Conservation (phyloP, 2,797 vertebrate species). For the Meda fulgida region DNA sequence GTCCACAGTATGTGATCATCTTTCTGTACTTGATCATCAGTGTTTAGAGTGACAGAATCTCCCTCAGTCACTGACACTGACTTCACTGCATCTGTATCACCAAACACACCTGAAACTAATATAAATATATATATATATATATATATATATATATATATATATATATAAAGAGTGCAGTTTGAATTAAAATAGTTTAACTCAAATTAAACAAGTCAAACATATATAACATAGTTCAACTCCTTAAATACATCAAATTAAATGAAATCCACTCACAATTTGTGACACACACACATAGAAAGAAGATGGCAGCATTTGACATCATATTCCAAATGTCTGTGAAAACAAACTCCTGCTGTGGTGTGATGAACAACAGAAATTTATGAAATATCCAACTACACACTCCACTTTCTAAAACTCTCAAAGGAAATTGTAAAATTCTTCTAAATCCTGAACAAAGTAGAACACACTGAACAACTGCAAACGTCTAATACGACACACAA, state of each 20-base stretch:
- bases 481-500: too few relatives aligned
- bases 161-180: background rate
- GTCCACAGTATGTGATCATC: background rate
- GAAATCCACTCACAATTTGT: background rate
- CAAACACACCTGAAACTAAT: background rate
- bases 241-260: background rate
- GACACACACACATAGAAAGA: background rate
- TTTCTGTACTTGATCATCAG: background rate
- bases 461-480: background rate
- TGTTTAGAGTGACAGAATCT: background rate
- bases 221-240: background rate
- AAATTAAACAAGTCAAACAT: background rate
- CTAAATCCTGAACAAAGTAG: background rate
- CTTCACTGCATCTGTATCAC: background rate
- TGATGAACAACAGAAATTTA: background rate
- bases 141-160: too few relatives aligned
- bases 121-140: too few relatives aligned
- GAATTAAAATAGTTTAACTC: background rate
- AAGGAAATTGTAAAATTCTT: background rate
- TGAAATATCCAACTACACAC: background rate
- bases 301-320: background rate
- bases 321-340: background rate
- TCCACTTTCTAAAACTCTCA: background rate
- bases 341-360: background rate
- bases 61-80: background rate